phyloP scores from a whole-genome alignment of 2,888 invertebrate genomes.

The Eucriotettix oculatus region DNA sequence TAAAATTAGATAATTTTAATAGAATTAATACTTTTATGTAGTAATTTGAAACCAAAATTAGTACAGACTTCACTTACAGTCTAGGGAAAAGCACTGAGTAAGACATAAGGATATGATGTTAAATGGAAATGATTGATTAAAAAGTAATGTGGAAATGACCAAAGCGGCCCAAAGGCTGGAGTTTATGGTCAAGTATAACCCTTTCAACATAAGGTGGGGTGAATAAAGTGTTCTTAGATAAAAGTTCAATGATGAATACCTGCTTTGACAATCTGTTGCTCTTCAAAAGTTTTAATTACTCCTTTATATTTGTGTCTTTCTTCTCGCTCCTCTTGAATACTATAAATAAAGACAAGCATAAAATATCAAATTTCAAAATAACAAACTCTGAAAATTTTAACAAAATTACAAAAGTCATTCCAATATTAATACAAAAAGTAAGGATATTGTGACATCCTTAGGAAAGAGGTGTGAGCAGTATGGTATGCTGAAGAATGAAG shows the following conservation, averaged over 20 bases:
- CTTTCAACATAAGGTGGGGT: no score
- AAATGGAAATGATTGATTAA: neutral
- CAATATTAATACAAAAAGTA: neutral
- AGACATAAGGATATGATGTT: neutral
- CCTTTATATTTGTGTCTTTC: constrained; percentile 87
- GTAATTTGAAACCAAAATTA: no score
- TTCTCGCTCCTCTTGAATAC: constrained; percentile 94
- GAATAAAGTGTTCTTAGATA: no score
- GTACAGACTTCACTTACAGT: no score
- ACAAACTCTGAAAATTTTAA: neutral
- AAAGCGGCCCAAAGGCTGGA: no score
- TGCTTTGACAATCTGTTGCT: constrained; percentile 8
- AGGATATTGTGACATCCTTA: neutral
- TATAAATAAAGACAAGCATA: constrained; percentile 23
- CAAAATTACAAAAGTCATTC: neutral
- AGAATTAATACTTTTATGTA: no score
- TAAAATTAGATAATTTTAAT: no score
- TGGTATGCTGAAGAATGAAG: no score
- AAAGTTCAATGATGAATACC: constrained; percentile 1
- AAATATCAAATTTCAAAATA: constrained; percentile 4
- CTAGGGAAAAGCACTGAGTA: neutral
- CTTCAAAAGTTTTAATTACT: constrained; percentile 32
- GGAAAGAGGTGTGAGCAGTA: no score
- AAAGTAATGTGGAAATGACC: no score
- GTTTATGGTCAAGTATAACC: no score